Conservation (phyloP, 2,113 vertebrate genomes). For the Carlito syrichta region DNA sequence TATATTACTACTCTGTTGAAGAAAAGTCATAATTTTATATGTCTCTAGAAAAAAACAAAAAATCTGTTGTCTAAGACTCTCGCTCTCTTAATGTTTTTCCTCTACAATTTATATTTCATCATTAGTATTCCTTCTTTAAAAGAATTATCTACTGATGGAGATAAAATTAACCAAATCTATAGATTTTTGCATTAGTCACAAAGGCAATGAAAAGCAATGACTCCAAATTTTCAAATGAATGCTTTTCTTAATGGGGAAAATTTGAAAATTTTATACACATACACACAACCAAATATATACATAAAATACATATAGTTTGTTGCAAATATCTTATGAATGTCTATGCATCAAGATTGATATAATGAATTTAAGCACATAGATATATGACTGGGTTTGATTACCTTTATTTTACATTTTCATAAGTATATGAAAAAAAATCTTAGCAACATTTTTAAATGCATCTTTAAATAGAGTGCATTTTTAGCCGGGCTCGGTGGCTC, state of each 20-base stretch:
- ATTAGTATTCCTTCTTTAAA: neutral
- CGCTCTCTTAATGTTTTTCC: neutral
- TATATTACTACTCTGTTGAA: neutral
- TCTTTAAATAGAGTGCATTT: neutral
- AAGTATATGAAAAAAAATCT: neutral
- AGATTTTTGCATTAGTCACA: neutral
- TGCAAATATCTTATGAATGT: neutral
- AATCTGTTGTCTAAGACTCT: neutral
- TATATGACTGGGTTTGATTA: neutral
- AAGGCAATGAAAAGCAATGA: neutral
- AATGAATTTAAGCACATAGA: neutral
- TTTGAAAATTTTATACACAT: no score
- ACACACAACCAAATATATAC: no score
- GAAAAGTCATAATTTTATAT: neutral
- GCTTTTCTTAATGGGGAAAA: neutral
- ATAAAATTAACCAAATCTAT: neutral
- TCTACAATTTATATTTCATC: neutral
- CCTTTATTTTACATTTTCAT: constrained; percentile 26
- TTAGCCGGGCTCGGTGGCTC: no score
- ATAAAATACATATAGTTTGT: neutral
- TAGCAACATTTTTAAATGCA: neutral
- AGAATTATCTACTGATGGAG: neutral
- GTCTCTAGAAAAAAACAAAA: neutral
- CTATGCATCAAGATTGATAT: neutral
- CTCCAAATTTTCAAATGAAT: neutral